phyloP scores from a whole-genome alignment of 2,797 vertebrate genomes.

The Tachyglossus aculeatus region DNA sequence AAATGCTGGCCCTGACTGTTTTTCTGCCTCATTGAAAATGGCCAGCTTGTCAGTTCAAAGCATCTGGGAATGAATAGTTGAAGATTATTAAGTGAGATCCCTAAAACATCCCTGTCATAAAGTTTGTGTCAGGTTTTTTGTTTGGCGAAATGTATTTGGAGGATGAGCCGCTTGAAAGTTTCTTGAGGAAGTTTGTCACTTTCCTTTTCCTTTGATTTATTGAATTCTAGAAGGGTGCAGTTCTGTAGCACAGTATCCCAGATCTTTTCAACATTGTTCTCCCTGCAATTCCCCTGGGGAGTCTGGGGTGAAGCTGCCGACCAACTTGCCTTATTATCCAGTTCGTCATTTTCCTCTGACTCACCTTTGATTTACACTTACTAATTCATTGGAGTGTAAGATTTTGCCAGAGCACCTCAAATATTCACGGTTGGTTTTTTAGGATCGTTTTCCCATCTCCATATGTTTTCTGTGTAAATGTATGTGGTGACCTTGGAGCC shows the following conservation, averaged over 20 bases:
- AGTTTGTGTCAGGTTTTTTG: constrained; percentile 63
- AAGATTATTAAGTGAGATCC: constrained; percentile 60
- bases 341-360: constrained; percentile 16
- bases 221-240: background rate
- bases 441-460: constrained; percentile 56
- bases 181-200: constrained; percentile 35
- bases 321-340: constrained; percentile 27
- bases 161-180: constrained; percentile 51
- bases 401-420: constrained; percentile 56
- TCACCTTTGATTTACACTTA: constrained; percentile 47
- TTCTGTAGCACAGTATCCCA: background rate
- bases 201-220: background rate
- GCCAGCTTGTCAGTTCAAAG: constrained; percentile 72
- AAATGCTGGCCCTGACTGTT: constrained; percentile 68
- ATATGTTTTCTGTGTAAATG: constrained; percentile 78
- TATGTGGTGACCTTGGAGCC: constrained; percentile 72
- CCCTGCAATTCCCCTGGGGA: background rate
- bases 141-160: too few species aligned
- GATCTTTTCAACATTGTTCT: background rate
- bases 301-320: background rate
- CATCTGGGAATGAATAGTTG: constrained; percentile 66
- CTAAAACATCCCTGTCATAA: constrained; percentile 66
- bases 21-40: constrained; percentile 72
- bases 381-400: constrained; percentile 49
- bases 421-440: constrained; percentile 45